Evolutionary conservation across 2,888 invertebrate genomes (phyloP).

Genomic region (Philhelius pedissequus): DNA sequence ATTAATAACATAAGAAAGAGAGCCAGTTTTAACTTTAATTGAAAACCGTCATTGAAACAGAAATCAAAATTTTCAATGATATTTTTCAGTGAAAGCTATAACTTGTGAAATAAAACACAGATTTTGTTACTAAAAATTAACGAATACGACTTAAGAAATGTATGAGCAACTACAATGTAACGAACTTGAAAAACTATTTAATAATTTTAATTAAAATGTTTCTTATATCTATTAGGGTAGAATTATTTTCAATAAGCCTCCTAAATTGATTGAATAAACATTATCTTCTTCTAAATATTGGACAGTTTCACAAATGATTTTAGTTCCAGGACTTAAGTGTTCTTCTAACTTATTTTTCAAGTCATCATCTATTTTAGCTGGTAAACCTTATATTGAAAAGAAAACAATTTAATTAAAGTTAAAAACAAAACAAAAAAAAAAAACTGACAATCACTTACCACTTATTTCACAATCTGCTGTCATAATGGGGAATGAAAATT

Average conservation of each 20-base stretch:
- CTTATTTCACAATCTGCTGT: constrained; percentile 73
- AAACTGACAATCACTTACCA: constrained; percentile 61
- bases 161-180: too few species aligned
- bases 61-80: too few species aligned
- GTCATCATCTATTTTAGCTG: constrained; percentile 1
- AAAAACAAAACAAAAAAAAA: constrained; percentile 66
- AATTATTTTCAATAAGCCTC: background rate
- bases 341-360: constrained; percentile 18
- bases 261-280: constrained; percentile 30
- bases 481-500: constrained; percentile 74
- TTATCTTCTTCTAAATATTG: constrained; percentile 22
- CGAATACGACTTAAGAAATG: too few species aligned
- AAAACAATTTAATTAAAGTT: constrained; percentile 20
- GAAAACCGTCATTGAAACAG: too few species aligned
- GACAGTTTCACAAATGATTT: constrained; percentile 34
- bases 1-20: too few species aligned
- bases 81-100: too few species aligned
- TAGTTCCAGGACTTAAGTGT: background rate
- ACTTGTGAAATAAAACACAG: too few species aligned
- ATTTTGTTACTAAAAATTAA: too few species aligned
- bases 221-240: background rate
- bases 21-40: too few species aligned
- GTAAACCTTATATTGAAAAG: constrained; percentile 8
- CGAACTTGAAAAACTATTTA: too few species aligned
- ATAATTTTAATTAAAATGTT: background rate